A percentile compares a stretch with the other conserved stretches of the same genome.
Evolutionary conservation across 2,113 vertebrate species (phyloP).

Genomic region (Nothobranchius kuhntae): DNA sequence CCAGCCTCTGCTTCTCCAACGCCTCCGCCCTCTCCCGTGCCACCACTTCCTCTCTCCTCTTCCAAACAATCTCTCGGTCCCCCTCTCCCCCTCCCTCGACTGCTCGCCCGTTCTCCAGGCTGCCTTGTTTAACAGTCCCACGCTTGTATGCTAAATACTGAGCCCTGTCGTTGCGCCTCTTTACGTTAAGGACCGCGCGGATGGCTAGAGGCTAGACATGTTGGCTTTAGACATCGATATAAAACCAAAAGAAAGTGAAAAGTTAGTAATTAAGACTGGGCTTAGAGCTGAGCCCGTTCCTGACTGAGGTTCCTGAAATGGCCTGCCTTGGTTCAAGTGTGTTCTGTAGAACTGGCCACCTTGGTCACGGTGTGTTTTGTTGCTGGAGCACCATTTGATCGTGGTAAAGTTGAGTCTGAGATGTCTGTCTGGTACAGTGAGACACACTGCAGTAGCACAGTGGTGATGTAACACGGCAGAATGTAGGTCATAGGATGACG

Average conservation of each 20-base stretch:
- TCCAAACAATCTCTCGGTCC: conserved; percentile 81
- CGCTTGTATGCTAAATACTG: conserved; percentile 40
- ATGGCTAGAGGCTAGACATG: conserved; percentile 53
- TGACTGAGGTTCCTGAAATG: conserved; percentile 72
- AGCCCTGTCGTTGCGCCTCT: conserved; percentile 23
- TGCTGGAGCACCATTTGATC: conserved; percentile 69
- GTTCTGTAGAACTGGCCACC: conserved; percentile 50
- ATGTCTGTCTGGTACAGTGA: conserved; percentile 56
- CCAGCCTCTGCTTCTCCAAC: conserved; percentile 72
- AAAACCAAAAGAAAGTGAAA: conserved; percentile 38
- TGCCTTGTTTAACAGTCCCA: conserved; percentile 70
- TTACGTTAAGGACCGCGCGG: conserved; percentile 8
- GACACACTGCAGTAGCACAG: conserved; percentile 65
- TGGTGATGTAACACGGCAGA: conserved; percentile 67
- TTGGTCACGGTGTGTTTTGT: conserved; percentile 14
- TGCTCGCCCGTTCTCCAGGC: conserved; percentile 84
- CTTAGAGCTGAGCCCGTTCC: conserved; percentile 54
- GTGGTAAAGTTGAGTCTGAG: conserved; percentile 41
- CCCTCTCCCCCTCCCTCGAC: conserved; percentile 79
- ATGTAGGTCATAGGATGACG: conserved; percentile 72
- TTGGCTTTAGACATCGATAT: conserved; percentile 50
- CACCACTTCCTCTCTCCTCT: conserved; percentile 81
- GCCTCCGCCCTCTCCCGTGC: conserved; percentile 77
- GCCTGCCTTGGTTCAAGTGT: conserved; percentile 59
- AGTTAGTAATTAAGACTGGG: conserved; percentile 54